Base-by-base conservation (phyloP, 2,797 vertebrate species). In the Sebastes nivosus region DNA sequence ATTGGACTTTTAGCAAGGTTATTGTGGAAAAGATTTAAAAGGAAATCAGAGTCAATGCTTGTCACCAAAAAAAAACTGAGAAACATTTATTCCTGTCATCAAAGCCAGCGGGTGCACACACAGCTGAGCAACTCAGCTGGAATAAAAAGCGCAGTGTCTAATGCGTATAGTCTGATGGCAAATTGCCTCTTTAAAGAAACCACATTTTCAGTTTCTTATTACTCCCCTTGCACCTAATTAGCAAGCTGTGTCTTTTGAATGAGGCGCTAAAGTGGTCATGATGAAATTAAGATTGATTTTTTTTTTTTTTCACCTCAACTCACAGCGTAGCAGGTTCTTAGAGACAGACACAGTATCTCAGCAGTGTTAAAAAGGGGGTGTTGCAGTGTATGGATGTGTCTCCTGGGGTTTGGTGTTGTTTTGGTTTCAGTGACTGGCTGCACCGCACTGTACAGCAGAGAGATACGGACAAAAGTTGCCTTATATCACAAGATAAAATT, bases 231-330 rank as follows among this genome's bases (percentile, higher is more conserved):
- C 27, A 77, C 55, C 9, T 67, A 34, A 70, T 89, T 68, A 77
- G 22, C 55, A 54, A 58, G 32, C 30, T 8, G 50, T 29, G 34
- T 82, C 61, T 69, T 74, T 50, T 79, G 27, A 77, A 84, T 5
- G 55, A 27, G 34, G 72, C 1, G 1, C 55, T 83, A 8, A 73
- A 77, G 54, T 61, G 71, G 85, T 63, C 10, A 16, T 76, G 71
- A 85, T 83, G 14, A 78, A 77, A 86, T 89, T 78, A 72, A 30
- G 42, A 89, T 82, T 9, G 38, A 85, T 87, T 77, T 34, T 69
- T 79, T 38, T 38, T 38, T 46, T 46, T 46, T 46, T 18, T 55
- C 32, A 6, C 54, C 60, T 72, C 38, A 36, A n/a, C 59, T 69
- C 42, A 1, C 66, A 70, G 64, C 9, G 36, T 25, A 27, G 79